Base-by-base conservation (phyloP, 23 tunicate genomes). In the Halocynthia aurantium region DNA sequence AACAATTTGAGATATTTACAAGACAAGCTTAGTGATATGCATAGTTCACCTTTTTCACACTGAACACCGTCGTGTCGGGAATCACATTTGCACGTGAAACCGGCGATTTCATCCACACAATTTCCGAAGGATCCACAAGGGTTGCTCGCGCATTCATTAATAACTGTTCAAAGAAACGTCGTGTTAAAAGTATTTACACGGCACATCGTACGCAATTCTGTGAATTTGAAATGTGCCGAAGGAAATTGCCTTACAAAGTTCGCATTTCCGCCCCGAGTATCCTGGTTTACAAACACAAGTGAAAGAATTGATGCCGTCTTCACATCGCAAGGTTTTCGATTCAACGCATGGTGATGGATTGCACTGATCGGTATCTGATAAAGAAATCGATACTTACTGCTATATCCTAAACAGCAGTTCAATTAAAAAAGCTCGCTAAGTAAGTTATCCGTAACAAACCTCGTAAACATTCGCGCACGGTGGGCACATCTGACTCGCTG, bases 21-120 rank as follows among this genome's bases (percentile, higher is more conserved):
- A 31, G 44, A 31, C 44, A 31, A 31, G 1, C 44, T 31, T 4
- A 1, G 4, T 31, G 44, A 31, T 31, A 31, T 31, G 4, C 44
- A 31, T 31, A 4, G 44, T 61, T 53, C 31, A 76, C 87, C 81
- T 19, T 40, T 61, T 17, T 83, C 87, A 52, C 87, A 83, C 8
- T 49, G 49, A 0, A 49, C 6, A 0, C 87, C 87, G 51, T 17
- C 66, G 76, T 83, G 67, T 7, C 18, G 62, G 8, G 68, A 62
- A 71, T 83, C 87, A 67, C 87, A 83, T 12, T 68, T n/a, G 63
- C 87, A 83, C 10, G 50, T 69, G 20, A 83, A 83, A 55, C 74
- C 63, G 52, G 49, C 67, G 31, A 76, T 20, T 10, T 68, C 80
- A 44, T 83, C 81, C 22, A n/a, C 5, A 67, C 87, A 83, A 19